Evolutionary conservation across 2,888 invertebrate genomes (phyloP), one percentile per base, ranked within the genome.

Genomic region (Tortrix viridana): DNA sequence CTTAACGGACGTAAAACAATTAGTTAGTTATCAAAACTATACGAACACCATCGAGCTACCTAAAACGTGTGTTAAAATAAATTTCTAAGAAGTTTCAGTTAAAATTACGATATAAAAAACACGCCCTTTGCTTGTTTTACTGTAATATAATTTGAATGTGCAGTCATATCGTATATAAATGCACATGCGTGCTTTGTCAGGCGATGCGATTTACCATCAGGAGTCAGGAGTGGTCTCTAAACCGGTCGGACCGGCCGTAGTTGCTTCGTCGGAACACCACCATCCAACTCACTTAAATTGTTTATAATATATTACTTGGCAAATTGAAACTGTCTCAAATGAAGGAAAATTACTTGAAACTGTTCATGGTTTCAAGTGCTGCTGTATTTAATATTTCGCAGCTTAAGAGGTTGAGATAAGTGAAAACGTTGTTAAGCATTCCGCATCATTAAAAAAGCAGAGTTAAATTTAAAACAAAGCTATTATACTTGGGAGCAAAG

Each of bases 151-250:
- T 16, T 37, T 22, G 19, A 41, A 22, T 20, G 47, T 63, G 47
- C 48, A 37, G 52, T 46, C 47, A 57, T 41, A 47, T 50, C 23
- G 59, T 60, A 54, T 37, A 62, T 63, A 64, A 57, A 66, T 54
- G 58, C 67, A 53, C 56, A 57, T 58, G 79, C 77, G 80, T 81
- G 81, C 71, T 77, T 85, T 85, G 88, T 88, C 87, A 86, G 82
- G 76, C 84, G 85, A 82, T 85, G 86, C 89, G 86, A 90, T 91
- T 88, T 87, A 87, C 83, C 86, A 86, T 85, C 88, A 85, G 86
- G 79, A 85, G 86, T 84, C 88, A 85, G 86, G 80, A 85, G 86
- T 84, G 80, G 87, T 79, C 75, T 79, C 72, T 68, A 85, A 89
- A 91, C 91, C 90, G 90, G 91, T 90, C 81, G 69, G 72, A 88